phyloP scores from a whole-genome alignment of 2,888 invertebrate species.

The Folsomia manolachei region DNA sequence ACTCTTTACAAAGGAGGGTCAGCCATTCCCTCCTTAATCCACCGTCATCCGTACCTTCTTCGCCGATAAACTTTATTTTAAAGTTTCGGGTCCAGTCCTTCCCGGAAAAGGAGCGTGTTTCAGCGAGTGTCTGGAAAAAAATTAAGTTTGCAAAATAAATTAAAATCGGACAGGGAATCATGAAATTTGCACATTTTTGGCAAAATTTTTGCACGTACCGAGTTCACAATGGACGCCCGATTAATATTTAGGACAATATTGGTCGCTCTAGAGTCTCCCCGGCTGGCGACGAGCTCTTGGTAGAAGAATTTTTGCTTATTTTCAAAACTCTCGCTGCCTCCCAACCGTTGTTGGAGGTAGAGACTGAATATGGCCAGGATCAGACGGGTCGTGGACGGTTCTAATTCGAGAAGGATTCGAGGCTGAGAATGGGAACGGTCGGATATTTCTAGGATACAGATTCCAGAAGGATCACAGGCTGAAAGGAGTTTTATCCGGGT shows the following conservation, averaged over 20 bases:
- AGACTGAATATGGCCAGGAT: conserved; percentile 57
- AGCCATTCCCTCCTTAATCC: conserved; percentile 72
- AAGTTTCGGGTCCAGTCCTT: conserved; percentile 58
- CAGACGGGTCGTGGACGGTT: conserved; percentile 54
- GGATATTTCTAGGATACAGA: conserved; percentile 28
- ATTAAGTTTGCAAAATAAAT: neutral
- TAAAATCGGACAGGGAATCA: neutral
- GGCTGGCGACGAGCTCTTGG: conserved; percentile 42
- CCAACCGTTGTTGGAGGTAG: conserved; percentile 57
- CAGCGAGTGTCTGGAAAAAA: conserved; percentile 51
- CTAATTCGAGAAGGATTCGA: conserved; percentile 41
- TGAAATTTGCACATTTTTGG: no score
- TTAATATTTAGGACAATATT: conserved; percentile 36
- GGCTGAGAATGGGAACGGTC: conserved; percentile 45
- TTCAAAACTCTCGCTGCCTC: conserved; percentile 57
- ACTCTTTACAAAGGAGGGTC: conserved; percentile 55
- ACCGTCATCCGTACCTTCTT: conserved; percentile 73
- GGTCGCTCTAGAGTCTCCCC: conserved; percentile 35
- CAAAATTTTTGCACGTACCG: conserved; percentile 34
- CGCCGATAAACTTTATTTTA: conserved; percentile 56
- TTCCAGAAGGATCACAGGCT: neutral
- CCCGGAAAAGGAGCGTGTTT: conserved; percentile 55
- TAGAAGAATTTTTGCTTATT: conserved; percentile 57
- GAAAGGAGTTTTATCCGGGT: conserved; percentile 42
- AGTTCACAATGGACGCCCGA: conserved; percentile 36